A percentile compares a stretch with the other conserved stretches of the same genome.
Evolutionary conservation across 1,140 invertebrate species (phyloP).

Genomic region (Lordiphosa collinella): DNA sequence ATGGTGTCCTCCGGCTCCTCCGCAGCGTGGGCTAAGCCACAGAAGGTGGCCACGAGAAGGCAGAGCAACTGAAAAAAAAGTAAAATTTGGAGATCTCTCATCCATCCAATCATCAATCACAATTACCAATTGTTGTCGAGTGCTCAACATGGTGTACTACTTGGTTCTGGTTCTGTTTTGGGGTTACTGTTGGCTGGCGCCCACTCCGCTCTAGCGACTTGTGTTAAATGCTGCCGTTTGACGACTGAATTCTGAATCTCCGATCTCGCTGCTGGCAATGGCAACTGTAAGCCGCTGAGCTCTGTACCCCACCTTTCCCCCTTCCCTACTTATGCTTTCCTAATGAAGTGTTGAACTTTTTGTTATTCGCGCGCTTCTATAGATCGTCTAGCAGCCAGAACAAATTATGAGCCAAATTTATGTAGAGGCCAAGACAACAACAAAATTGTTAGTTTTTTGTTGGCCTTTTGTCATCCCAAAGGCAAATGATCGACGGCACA

Average conservation of each 20-base stretch:
- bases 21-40: not conserved
- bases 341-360: slow-evolving; percentile 52
- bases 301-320: slow-evolving; percentile 17
- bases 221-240: slow-evolving; percentile 69
- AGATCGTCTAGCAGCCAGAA: slow-evolving; percentile 34
- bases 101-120: slow-evolving; percentile 30
- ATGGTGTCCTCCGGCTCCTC: slow-evolving; percentile 41
- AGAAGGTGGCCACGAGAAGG: slow-evolving; percentile 14
- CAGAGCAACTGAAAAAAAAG: slow-evolving; percentile 24
- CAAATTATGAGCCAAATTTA: slow-evolving; percentile 60
- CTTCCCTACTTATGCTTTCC: slow-evolving; percentile 16
- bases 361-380: slow-evolving; percentile 29
- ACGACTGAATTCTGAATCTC: slow-evolving; percentile 45
- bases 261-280: slow-evolving; percentile 37
- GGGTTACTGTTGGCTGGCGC: slow-evolving; percentile 4
- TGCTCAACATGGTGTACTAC: slow-evolving; percentile 48
- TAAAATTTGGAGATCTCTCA: too few relatives aligned
- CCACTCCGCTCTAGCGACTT: slow-evolving; percentile 55
- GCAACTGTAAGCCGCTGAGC: slow-evolving; percentile 57
- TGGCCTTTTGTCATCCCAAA: slow-evolving; percentile 35
- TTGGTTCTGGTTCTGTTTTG: not conserved
- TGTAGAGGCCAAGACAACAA: slow-evolving; percentile 8
- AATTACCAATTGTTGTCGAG: slow-evolving; percentile 63
- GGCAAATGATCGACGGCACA: slow-evolving; percentile 26
- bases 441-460: slow-evolving; percentile 38